Base-by-base conservation (phyloP, 2,797 vertebrate species). In the Kryptolebias ocellatus region DNA sequence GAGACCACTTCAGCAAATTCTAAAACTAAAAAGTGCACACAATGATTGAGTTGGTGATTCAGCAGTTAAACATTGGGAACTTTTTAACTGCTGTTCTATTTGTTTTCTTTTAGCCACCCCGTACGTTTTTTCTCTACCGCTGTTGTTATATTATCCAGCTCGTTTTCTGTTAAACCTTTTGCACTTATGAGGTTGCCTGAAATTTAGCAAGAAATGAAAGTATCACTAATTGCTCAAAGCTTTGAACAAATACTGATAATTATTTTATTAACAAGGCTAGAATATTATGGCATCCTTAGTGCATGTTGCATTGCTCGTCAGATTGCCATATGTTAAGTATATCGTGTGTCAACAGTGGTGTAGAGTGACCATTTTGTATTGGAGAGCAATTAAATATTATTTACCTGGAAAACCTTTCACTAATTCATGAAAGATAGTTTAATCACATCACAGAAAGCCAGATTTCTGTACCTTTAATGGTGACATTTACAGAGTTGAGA, bases 401-500 rank as follows among this genome's bases (percentile, higher is more conserved):
- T 55, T 34, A 6, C 18, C 42, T 60, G 15, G 29, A 66, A 37
- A 5, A n/a, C 14, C 0, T 9, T 9, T 53, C 4, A 2, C 18
- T 53, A 9, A 60, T 20, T 24, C 4, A 15, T 34, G 27, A 5
- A 1, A 67, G 53, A 64, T 5, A 2, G 4, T 3, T 1, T 1
- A 0, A 42, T 46, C n/a, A 3, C 52, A 53, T 34, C 28, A 64
- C 16, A 31, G 49, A 60, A 44, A 37, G 39, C 27, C 15, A 1
- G 4, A 17, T 64, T 46, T 42, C 39, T 9, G 18, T 24, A 0
- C 11, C 29, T 8, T 24, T 61, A 44, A 74, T 64, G 46, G 24
- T 56, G 70, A 64, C 62, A 64, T 66, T 59, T 55, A 44, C 18
- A 47, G 46, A 69, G 44, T 42, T n/a, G 27, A 68, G 39, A 73